phyloP scores from a whole-genome alignment of 2,797 vertebrate species.

The Esox lucius region DNA sequence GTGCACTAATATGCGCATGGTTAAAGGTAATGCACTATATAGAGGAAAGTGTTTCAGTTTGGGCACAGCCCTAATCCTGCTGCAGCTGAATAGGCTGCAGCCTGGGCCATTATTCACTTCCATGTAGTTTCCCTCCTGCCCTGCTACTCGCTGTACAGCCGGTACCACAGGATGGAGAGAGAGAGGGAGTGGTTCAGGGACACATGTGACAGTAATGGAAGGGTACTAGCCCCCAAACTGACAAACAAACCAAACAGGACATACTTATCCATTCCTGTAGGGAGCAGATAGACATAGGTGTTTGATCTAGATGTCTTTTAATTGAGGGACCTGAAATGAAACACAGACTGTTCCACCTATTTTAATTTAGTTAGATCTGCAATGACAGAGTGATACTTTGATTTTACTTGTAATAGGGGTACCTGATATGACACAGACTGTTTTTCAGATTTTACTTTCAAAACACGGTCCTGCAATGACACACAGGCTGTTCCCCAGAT shows the following conservation, averaged over 20 bases:
- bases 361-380: background rate
- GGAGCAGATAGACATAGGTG: no score
- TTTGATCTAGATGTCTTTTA: background rate
- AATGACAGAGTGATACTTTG: background rate
- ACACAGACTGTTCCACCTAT: background rate
- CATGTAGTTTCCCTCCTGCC: slow-evolving; percentile 48
- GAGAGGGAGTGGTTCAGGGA: slow-evolving; percentile 46
- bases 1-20: background rate
- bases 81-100: slow-evolving; percentile 48
- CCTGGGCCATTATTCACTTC: slow-evolving; percentile 59
- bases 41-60: background rate
- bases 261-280: background rate
- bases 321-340: background rate
- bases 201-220: slow-evolving; percentile 25
- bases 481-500: background rate
- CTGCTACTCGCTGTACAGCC: slow-evolving; percentile 52
- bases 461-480: background rate
- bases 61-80: slow-evolving; percentile 37
- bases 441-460: background rate
- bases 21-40: background rate
- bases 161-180: slow-evolving; percentile 43
- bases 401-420: background rate
- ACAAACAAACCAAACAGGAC: background rate
- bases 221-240: slow-evolving; percentile 3
- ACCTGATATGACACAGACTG: no score